phyloP scores from a whole-genome alignment of 2,113 vertebrate genomes.

The Uropsilus gracilis region DNA sequence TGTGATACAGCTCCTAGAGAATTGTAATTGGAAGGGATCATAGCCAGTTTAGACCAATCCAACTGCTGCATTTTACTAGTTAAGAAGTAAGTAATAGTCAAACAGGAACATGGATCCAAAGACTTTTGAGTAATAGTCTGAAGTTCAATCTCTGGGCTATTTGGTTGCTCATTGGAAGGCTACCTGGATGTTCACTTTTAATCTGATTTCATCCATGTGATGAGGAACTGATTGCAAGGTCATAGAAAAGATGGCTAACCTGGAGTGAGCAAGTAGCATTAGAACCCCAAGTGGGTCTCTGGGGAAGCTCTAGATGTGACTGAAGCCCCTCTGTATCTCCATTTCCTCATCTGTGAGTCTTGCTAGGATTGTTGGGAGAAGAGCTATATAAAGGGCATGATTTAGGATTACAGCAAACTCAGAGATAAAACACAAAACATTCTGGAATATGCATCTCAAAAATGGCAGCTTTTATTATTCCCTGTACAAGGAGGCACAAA shows the following conservation, averaged over 20 bases:
- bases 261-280: not conserved
- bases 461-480: not conserved
- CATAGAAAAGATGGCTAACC: not conserved
- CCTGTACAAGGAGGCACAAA: not conserved
- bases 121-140: conserved; percentile 32
- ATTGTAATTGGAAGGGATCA: not conserved
- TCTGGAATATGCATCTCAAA: not conserved
- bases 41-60: not conserved
- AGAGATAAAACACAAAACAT: not conserved
- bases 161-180: conserved; percentile 14
- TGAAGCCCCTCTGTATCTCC: not conserved
- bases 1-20: not conserved
- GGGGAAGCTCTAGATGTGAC: not conserved
- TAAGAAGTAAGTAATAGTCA: not conserved
- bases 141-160: not conserved
- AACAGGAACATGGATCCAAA: not conserved
- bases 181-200: not conserved
- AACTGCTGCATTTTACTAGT: not conserved
- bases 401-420: not conserved
- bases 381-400: not conserved
- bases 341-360: not conserved
- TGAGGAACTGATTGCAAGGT: not conserved
- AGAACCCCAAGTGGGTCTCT: not conserved
- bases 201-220: not conserved
- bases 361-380: not conserved